Evolutionary conservation across 2,797 vertebrate species (phyloP).

Genomic region (Distichodus sexfasciatus): DNA sequence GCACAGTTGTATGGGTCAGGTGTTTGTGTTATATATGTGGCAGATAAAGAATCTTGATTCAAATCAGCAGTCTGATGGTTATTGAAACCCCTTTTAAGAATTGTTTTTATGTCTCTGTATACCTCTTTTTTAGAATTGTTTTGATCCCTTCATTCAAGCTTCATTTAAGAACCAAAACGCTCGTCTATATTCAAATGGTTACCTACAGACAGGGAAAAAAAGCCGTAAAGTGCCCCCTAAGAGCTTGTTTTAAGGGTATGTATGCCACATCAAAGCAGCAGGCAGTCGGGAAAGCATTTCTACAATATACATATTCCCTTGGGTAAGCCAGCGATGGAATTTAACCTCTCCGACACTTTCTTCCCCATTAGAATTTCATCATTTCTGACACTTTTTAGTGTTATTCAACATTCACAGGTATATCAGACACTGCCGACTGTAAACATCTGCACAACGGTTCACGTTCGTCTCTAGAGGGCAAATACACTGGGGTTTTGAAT

Average conservation of each 20-base stretch:
- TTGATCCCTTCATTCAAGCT: background rate
- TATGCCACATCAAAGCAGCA: conserved; percentile 52
- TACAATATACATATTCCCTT: conserved; percentile 60
- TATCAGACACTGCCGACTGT: conserved; percentile 68
- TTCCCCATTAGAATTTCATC: conserved; percentile 51
- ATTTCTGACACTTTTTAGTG: conserved; percentile 68
- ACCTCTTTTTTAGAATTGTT: too few species aligned
- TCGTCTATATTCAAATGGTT: too few species aligned
- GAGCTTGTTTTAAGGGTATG: conserved; percentile 16
- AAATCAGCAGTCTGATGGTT: too few species aligned
- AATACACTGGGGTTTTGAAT: conserved; percentile 68
- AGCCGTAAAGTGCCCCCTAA: background rate
- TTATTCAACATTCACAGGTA: conserved; percentile 76
- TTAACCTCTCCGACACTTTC: conserved; percentile 56
- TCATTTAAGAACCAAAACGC: background rate
- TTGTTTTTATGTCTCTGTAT: too few species aligned
- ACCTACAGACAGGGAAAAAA: conserved; percentile 1
- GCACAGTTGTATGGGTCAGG: too few species aligned
- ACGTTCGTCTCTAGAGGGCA: conserved; percentile 76
- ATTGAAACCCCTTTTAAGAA: too few species aligned
- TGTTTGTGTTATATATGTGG: too few species aligned
- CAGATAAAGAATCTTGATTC: too few species aligned
- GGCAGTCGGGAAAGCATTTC: conserved; percentile 49
- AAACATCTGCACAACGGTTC: conserved; percentile 78
- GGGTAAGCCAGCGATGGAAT: conserved; percentile 66